Evolutionary conservation across 2,888 invertebrate genomes (phyloP).

Genomic region (Stenodema calcarata): DNA sequence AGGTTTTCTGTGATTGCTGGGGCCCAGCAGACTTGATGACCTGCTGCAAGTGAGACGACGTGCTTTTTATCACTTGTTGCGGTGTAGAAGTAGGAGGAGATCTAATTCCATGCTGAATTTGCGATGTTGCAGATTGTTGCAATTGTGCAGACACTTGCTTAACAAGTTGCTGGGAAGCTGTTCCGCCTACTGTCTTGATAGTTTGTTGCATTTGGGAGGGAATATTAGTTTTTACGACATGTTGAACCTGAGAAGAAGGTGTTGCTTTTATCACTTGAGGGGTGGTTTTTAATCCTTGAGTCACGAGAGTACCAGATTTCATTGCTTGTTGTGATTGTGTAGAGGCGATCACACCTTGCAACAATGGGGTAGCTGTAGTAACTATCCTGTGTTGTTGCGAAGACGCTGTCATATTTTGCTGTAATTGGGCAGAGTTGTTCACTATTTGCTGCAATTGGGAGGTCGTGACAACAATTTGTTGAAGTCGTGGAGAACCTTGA

Average conservation of each 20-base stretch:
- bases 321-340: neutral
- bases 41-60: neutral
- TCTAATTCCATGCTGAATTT: slow-evolving; percentile 8
- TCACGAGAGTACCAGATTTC: neutral
- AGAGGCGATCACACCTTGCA: slow-evolving; percentile 18
- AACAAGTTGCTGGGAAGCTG: neutral
- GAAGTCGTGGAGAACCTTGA: neutral
- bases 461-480: neutral
- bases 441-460: slow-evolving; percentile 20
- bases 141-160: neutral
- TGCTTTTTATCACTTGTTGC: neutral
- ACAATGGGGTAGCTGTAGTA: neutral
- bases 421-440: slow-evolving; percentile 10
- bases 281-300: neutral
- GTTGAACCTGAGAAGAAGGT: neutral
- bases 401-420: neutral
- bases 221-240: neutral
- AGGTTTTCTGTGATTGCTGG: neutral
- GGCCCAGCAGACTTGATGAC: neutral
- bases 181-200: neutral
- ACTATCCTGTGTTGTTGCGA: neutral
- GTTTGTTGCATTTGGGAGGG: neutral
- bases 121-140: neutral
- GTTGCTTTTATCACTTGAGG: neutral
- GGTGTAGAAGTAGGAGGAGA: neutral